Evolutionary conservation across 2,113 vertebrate species (phyloP).

Genomic region (Rhinolophus sinicus): DNA sequence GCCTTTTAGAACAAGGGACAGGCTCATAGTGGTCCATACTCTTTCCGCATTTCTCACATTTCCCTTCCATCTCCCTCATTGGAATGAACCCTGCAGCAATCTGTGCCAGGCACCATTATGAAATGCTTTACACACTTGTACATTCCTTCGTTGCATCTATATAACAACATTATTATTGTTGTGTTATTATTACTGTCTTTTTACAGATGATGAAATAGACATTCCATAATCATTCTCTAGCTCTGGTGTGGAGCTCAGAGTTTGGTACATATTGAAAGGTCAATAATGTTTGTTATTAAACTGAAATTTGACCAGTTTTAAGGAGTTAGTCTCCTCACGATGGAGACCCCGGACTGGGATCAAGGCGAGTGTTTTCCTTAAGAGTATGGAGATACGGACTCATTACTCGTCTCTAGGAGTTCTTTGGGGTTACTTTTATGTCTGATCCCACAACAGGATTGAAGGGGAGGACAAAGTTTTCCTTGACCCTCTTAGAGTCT

Average conservation of each 20-base stretch:
- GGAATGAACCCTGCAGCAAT: neutral
- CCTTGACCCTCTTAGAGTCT: neutral
- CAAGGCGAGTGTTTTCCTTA: neutral
- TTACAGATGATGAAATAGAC: neutral
- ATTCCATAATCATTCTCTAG: neutral
- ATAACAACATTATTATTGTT: neutral
- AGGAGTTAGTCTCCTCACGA: neutral
- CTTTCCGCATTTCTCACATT: neutral
- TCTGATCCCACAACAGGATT: neutral
- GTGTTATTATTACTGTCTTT: neutral
- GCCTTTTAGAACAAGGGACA: neutral
- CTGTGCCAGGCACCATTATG: neutral
- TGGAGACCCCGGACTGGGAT: neutral
- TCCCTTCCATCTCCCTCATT: neutral
- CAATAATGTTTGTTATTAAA: neutral
- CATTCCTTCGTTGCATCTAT: neutral
- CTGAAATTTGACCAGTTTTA: neutral
- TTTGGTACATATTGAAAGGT: neutral
- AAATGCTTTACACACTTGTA: neutral
- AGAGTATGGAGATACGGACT: neutral
- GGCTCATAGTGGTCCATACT: neutral
- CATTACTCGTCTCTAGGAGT: neutral
- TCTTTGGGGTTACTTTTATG: neutral
- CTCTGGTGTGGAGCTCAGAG: neutral
- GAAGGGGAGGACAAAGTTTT: neutral